Percentiles rank a stretch among this genome's conserved stretches.
phyloP scores from a whole-genome alignment of 2,113 vertebrate genomes.

The cattle (Bos taurus) region ARS-UCD2.0 NC_037337.1:73698001-73698500 shows the following conservation, averaged over 20 bases:
- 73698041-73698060: background rate
- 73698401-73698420: background rate
- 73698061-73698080: background rate
- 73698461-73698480: conserved; percentile 49
- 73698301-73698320: background rate
- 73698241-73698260: background rate
- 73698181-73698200: background rate
- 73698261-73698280: background rate
- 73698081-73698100: background rate
- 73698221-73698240: background rate
- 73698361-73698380: background rate
- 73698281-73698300: background rate
- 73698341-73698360: background rate
- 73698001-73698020: background rate
- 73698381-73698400: background rate
- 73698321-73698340: background rate
- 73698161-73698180: background rate
- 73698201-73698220: background rate
- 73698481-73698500: conserved; percentile 6
- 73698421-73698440: background rate
- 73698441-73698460: conserved; percentile 13
- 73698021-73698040: background rate
- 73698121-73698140: background rate
- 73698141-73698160: background rate
- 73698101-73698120: too few species aligned